phyloP scores from a whole-genome alignment of 53 echinoderm and acorn worm species.

The Echinometra lucunter region DNA sequence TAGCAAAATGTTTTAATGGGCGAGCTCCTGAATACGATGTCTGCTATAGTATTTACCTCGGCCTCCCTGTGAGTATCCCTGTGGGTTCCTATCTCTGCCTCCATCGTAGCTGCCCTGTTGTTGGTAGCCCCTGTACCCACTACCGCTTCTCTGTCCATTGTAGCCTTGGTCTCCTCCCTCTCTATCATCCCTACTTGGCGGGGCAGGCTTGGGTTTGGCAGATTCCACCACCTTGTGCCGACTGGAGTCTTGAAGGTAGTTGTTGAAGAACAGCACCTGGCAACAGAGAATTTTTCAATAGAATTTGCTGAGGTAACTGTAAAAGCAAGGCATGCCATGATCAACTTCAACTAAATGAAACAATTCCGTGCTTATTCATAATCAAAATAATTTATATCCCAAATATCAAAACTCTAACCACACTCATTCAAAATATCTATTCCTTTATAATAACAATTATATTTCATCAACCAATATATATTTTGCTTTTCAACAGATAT shows the following conservation, averaged over 20 bases:
- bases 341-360: too few species aligned
- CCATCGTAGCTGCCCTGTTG: conserved; percentile 72
- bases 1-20: too few species aligned
- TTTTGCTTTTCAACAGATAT: too few species aligned
- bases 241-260: conserved; percentile 87
- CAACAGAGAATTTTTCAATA: neutral
- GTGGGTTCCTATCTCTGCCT: conserved; percentile 68
- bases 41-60: neutral
- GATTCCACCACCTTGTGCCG: conserved; percentile 89
- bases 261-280: conserved; percentile 97
- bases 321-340: too few species aligned
- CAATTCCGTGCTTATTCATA: too few species aligned
- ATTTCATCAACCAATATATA: too few species aligned
- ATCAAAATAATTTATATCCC: too few species aligned
- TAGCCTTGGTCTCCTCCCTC: conserved; percentile 51
- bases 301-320: too few species aligned
- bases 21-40: too few species aligned
- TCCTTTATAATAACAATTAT: too few species aligned
- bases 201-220: conserved; percentile 71
- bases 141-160: conserved; percentile 55
- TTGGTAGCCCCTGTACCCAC: conserved; percentile 50
- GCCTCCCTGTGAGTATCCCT: conserved; percentile 65
- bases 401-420: too few species aligned
- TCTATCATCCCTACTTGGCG: neutral
- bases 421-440: too few species aligned